Conservation (phyloP, 2,797 vertebrate species). For the Pseudopleuronectes americanus region DNA sequence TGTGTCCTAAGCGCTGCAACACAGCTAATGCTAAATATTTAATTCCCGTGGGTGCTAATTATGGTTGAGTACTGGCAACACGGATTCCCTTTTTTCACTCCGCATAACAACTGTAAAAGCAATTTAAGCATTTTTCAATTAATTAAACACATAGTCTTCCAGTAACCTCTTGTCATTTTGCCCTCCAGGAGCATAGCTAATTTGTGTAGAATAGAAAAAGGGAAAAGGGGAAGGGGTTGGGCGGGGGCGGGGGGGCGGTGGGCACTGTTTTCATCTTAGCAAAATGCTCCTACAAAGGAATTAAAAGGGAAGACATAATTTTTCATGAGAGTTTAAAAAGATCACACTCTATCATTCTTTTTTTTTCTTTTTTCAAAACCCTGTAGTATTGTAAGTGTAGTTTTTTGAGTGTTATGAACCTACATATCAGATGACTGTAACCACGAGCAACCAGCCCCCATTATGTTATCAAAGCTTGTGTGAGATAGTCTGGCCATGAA, state of each 20-base stretch:
- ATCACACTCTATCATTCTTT: conserved; percentile 68
- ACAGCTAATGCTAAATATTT: conserved; percentile 99
- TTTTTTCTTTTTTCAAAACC: conserved; percentile 49
- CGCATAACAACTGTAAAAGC: conserved; percentile 99
- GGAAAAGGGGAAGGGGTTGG: conserved; percentile 63
- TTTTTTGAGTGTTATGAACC: conserved; percentile 71
- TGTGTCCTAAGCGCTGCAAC: conserved; percentile 99
- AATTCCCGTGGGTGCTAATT: conserved; percentile 99
- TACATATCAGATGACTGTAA: conserved; percentile 78
- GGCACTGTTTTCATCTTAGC: conserved; percentile 80
- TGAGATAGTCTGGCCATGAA: conserved; percentile 79
- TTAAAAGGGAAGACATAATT: conserved; percentile 75
- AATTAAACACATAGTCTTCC: conserved; percentile 99
- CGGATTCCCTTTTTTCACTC: conserved; percentile 91
- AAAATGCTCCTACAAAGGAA: conserved; percentile 81
- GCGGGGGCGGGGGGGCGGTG: conserved; percentile 44
- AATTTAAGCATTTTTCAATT: conserved; percentile 99
- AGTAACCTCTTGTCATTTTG: conserved; percentile 99
- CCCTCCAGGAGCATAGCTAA: conserved; percentile 99
- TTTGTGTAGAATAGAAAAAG: conserved; percentile 95
- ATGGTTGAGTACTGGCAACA: conserved; percentile 99
- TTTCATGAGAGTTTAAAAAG: conserved; percentile 71
- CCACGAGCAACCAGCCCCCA: conserved; percentile 76
- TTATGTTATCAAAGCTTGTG: conserved; percentile 81
- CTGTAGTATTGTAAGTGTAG: conserved; percentile 71